Evolutionary conservation across 2,113 vertebrate species (phyloP).

Genomic region (Lasiurus borealis): DNA sequence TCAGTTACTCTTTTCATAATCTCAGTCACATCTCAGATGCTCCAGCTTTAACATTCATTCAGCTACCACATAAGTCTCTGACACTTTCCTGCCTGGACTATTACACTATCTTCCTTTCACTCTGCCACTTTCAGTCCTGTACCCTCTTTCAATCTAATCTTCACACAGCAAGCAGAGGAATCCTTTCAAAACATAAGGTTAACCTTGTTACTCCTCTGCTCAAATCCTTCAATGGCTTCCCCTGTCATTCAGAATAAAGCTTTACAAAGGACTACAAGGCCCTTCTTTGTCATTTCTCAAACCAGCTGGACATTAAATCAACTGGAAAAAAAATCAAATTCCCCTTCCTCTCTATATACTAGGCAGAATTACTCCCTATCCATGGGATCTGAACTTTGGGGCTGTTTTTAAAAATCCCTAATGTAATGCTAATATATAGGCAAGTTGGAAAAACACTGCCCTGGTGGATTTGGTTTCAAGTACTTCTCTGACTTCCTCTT

Average conservation of each 20-base stretch:
- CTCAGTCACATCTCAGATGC: not conserved
- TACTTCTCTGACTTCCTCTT: not conserved
- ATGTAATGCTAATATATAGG: not conserved
- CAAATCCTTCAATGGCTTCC: not conserved
- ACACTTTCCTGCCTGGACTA: not conserved
- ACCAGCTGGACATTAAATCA: not conserved
- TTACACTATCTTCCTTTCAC: not conserved
- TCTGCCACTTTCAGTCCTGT: not conserved
- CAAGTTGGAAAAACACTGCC: not conserved
- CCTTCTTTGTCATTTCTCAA: not conserved
- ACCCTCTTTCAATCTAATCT: not conserved
- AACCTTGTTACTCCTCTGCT: not conserved
- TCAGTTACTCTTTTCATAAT: not conserved
- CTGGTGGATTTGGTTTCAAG: not conserved
- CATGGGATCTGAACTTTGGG: not conserved
- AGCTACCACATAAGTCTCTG: not conserved
- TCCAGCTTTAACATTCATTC: not conserved
- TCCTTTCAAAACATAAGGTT: not conserved
- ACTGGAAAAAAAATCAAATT: not conserved
- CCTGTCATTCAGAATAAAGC: not conserved
- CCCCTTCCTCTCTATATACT: not conserved
- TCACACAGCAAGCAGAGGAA: not conserved
- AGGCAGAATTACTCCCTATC: not conserved
- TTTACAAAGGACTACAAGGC: not conserved
- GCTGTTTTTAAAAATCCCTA: not conserved